Evolutionary conservation across 2,113 vertebrate species (phyloP).

Genomic region (Scophthalmus maximus): DNA sequence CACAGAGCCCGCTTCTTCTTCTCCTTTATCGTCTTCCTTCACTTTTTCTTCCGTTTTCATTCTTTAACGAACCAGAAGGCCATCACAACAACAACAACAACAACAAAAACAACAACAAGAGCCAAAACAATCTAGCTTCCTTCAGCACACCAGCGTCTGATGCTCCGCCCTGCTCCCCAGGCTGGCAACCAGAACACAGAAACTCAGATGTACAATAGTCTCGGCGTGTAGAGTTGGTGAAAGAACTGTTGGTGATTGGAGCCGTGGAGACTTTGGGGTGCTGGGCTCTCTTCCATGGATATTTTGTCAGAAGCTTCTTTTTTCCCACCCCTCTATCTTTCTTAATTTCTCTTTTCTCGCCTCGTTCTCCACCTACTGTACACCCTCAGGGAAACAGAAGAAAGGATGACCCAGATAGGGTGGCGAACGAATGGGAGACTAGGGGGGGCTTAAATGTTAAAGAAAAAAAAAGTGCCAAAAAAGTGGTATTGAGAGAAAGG

Average conservation of each 20-base stretch:
- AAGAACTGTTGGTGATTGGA: constrained; percentile 26
- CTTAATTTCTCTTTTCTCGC: constrained; percentile 6
- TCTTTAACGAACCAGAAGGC: constrained; percentile 38
- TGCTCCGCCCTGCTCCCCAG: constrained; percentile 34
- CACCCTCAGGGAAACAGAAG: constrained; percentile 50
- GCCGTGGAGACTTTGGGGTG: constrained; percentile 25
- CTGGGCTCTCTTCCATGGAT: constrained; percentile 32
- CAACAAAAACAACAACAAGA: constrained; percentile 6
- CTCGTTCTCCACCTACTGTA: constrained; percentile 53
- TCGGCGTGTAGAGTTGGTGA: constrained; percentile 20
- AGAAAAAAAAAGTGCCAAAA: neutral
- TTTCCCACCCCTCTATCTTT: neutral
- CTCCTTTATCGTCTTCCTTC: neutral
- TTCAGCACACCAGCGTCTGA: constrained; percentile 26
- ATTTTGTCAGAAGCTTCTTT: constrained; percentile 33
- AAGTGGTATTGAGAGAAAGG: constrained; percentile 1
- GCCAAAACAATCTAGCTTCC: constrained; percentile 32
- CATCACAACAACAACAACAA: constrained; percentile 15
- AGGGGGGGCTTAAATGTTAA: neutral
- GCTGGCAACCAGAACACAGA: constrained; percentile 45
- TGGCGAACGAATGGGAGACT: constrained; percentile 34
- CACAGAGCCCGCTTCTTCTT: neutral
- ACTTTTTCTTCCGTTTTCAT: neutral
- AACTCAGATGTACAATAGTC: constrained; percentile 20
- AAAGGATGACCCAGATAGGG: constrained; percentile 72